Evolutionary conservation across 2,113 vertebrate species (phyloP).

Genomic region (Emberiza fucata): DNA sequence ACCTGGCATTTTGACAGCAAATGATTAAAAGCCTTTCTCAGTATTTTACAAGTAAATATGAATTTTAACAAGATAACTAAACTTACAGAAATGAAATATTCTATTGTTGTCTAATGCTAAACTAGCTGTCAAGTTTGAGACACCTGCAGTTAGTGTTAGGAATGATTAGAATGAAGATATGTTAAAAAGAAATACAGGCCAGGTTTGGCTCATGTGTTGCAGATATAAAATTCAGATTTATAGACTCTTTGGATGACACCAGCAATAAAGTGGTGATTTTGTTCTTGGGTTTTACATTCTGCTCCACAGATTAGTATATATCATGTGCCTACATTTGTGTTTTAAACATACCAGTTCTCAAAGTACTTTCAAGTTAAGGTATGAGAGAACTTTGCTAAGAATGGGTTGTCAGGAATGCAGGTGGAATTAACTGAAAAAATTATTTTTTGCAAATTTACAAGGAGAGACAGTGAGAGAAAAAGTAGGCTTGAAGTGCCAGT

Average conservation of each 20-base stretch:
- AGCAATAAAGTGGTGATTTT: constrained; percentile 64
- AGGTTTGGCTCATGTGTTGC: constrained; percentile 57
- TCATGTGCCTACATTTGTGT: background rate
- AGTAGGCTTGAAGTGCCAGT: background rate
- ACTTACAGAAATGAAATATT: constrained; percentile 70
- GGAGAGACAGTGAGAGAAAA: background rate
- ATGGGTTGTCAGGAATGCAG: background rate
- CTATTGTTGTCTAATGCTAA: constrained; percentile 64
- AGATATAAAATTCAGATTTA: constrained; percentile 72
- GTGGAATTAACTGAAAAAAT: background rate
- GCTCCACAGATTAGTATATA: background rate
- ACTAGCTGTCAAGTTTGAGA: constrained; percentile 73
- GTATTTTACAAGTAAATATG: constrained; percentile 71
- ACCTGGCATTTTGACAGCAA: constrained; percentile 64
- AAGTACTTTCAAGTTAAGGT: background rate
- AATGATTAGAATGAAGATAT: constrained; percentile 71
- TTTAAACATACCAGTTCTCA: background rate
- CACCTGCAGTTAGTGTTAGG: constrained; percentile 62
- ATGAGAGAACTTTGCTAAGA: background rate
- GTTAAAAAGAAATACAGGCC: constrained; percentile 72
- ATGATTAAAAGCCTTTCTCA: constrained; percentile 66
- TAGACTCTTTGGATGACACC: constrained; percentile 62
- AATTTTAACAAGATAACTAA: constrained; percentile 71
- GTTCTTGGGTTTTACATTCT: constrained; percentile 53
- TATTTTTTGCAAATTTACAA: background rate